Conservation (phyloP, 2,797 vertebrate genomes). For the Labeo calbasu region DNA sequence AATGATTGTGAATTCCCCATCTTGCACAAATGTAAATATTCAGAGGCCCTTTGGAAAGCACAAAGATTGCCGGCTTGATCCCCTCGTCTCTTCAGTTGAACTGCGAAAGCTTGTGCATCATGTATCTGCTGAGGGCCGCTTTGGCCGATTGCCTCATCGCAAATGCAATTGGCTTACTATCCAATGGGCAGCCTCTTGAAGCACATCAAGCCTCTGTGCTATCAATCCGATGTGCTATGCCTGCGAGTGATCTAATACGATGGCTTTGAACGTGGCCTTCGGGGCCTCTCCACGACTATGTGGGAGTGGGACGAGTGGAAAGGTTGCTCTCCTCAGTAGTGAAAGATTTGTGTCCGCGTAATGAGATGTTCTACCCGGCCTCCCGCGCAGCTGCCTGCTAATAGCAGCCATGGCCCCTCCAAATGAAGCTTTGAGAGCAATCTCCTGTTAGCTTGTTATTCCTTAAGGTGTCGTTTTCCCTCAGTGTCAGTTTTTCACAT, state of each 20-base stretch:
- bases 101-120: slow-evolving; percentile 12
- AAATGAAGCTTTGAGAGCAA: slow-evolving; percentile 36
- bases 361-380: slow-evolving; percentile 68
- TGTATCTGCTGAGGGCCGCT: slow-evolving; percentile 22
- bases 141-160: slow-evolving; percentile 40
- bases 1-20: neutral
- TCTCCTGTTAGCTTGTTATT: slow-evolving; percentile 47
- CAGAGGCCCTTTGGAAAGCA: slow-evolving; percentile 17
- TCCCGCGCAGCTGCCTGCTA: slow-evolving; percentile 63
- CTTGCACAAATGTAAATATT: slow-evolving; percentile 25
- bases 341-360: slow-evolving; percentile 61
- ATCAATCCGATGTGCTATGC: slow-evolving; percentile 31
- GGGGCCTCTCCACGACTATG: slow-evolving; percentile 8
- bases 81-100: slow-evolving; percentile 11
- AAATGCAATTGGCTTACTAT: slow-evolving; percentile 41
- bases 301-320: slow-evolving; percentile 62
- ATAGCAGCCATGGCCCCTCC: slow-evolving; percentile 55
- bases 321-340: slow-evolving; percentile 59
- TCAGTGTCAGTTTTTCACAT: slow-evolving; percentile 49
- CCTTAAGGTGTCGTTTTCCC: slow-evolving; percentile 37
- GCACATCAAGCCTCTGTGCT: slow-evolving; percentile 31
- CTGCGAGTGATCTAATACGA: slow-evolving; percentile 33
- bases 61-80: slow-evolving; percentile 31
- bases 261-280: slow-evolving; percentile 26
- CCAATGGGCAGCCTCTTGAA: slow-evolving; percentile 35